phyloP scores from a whole-genome alignment of 2,888 invertebrate genomes.

The Rhingia rostrata region DNA sequence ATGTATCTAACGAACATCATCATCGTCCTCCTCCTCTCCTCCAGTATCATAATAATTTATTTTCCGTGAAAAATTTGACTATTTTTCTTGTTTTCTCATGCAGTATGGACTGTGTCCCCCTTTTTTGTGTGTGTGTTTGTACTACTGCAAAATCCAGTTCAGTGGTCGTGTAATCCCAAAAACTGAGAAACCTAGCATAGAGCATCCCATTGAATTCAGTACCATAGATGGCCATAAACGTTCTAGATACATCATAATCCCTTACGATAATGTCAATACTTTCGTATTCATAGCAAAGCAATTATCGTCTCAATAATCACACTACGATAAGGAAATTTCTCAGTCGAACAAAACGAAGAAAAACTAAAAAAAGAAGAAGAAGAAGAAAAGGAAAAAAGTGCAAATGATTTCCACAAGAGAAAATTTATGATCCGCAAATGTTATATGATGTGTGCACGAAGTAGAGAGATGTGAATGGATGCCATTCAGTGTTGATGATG shows the following conservation, averaged over 20 bases:
- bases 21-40: conserved; percentile 11
- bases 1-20: conserved; percentile 59
- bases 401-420: conserved; percentile 73
- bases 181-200: background rate
- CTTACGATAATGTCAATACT: conserved; percentile 65
- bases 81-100: conserved; percentile 64
- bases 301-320: conserved; percentile 73
- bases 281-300: conserved; percentile 71
- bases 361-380: conserved; percentile 5
- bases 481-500: conserved; percentile 67
- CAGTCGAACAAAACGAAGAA: conserved; percentile 21
- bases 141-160: conserved; percentile 11
- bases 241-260: conserved; percentile 5
- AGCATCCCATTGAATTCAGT: background rate
- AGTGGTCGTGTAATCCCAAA: conserved; percentile 33
- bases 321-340: conserved; percentile 59
- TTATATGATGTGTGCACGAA: conserved; percentile 74
- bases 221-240: background rate
- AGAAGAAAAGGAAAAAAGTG: conserved; percentile 55
- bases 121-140: background rate
- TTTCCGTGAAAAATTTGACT: conserved; percentile 68
- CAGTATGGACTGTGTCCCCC: conserved; percentile 14
- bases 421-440: conserved; percentile 75
- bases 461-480: conserved; percentile 71
- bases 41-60: conserved; percentile 67